Conservation (phyloP, 2,113 vertebrate species). For the Dromas ardeola region DNA sequence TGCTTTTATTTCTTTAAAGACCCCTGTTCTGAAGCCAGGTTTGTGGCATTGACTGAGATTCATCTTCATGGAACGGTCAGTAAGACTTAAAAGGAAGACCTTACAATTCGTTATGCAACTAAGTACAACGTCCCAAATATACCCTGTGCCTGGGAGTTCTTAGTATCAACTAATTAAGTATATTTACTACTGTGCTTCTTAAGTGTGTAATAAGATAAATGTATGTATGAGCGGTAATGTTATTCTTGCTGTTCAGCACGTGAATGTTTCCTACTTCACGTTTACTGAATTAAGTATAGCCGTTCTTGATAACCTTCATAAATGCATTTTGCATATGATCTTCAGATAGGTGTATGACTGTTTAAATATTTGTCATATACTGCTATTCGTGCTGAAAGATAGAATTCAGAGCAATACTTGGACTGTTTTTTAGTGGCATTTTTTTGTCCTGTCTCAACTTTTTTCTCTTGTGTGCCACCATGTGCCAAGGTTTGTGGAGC, state of each 20-base stretch:
- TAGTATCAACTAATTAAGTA: neutral
- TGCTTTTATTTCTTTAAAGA: constrained; percentile 5
- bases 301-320: neutral
- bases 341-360: neutral
- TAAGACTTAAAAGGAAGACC: neutral
- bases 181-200: neutral
- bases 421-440: neutral
- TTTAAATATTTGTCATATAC: neutral
- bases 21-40: neutral
- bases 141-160: neutral
- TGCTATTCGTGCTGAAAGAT: neutral
- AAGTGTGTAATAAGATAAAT: neutral
- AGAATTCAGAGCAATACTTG: neutral
- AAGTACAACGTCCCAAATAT: neutral
- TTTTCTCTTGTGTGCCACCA: neutral
- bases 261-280: neutral
- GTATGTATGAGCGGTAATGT: neutral
- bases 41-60: neutral
- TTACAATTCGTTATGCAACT: neutral
- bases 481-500: neutral
- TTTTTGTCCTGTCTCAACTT: neutral
- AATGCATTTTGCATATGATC: neutral
- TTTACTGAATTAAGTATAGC: neutral
- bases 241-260: neutral
- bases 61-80: neutral